A percentile compares a stretch with the other conserved stretches of the same genome.
Conservation (phyloP, 2,113 vertebrate genomes). For the Heterocephalus glaber region DNA sequence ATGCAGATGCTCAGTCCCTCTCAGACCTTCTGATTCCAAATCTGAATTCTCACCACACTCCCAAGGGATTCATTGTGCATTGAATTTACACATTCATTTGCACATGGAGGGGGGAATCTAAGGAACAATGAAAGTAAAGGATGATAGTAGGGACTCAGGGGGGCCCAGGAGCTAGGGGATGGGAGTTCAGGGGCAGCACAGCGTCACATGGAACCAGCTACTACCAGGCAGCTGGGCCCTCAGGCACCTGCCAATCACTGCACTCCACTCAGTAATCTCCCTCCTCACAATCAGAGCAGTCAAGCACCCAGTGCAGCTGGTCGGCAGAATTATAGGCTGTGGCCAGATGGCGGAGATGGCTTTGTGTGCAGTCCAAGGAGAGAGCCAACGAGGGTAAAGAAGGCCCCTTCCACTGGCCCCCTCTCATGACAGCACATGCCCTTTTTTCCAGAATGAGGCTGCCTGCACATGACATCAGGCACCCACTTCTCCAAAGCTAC, state of each 20-base stretch:
- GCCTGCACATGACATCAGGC: not conserved
- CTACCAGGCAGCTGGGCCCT: conserved; percentile 55
- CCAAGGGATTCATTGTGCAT: not conserved
- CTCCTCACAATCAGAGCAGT: conserved; percentile 59
- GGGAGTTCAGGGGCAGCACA: not conserved
- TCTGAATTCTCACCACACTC: not conserved
- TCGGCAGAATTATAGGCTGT: conserved; percentile 73
- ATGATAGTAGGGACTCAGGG: not conserved
- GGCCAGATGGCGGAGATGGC: conserved; percentile 71
- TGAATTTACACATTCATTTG: not conserved
- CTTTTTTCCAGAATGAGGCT: not conserved
- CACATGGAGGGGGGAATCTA: not conserved
- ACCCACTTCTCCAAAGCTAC: not conserved
- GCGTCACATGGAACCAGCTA: not conserved
- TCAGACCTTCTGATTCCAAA: not conserved
- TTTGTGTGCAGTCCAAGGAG: conserved; percentile 50
- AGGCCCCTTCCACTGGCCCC: not conserved
- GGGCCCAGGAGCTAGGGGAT: not conserved
- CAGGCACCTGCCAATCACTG: conserved; percentile 69
- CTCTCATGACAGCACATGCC: conserved; percentile 21
- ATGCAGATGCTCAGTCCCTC: not conserved
- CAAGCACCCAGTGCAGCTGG: conserved; percentile 71
- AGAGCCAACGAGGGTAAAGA: conserved; percentile 21
- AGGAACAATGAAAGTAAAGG: not conserved
- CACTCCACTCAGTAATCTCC: conserved; percentile 31